Evolutionary conservation across 2,113 vertebrate species (phyloP).

Genomic region (Oncorhynchus kisutch): DNA sequence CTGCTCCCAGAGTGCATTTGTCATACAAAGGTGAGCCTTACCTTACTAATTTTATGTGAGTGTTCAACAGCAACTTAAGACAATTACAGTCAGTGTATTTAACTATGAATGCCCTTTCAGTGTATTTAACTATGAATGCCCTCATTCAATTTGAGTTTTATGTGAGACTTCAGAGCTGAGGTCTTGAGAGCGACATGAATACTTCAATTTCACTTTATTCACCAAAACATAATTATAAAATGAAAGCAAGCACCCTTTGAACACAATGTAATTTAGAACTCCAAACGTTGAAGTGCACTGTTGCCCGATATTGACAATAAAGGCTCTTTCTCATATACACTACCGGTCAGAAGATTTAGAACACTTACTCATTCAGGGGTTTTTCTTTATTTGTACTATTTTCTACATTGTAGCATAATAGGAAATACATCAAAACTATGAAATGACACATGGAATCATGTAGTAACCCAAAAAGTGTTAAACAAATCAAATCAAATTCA

Average conservation of each 20-base stretch:
- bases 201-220: not conserved
- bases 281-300: not conserved
- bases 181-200: not conserved
- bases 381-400: too few species aligned
- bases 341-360: too few species aligned
- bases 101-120: not conserved
- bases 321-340: too few species aligned
- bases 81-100: not conserved
- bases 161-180: not conserved
- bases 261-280: too few species aligned
- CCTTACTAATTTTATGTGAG: not conserved
- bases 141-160: not conserved
- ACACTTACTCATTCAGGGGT: too few species aligned
- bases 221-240: not conserved
- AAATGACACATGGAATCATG: too few species aligned
- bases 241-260: too few species aligned
- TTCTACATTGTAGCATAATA: too few species aligned
- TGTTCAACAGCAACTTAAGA: not conserved
- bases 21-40: constrained; percentile 58
- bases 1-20: constrained; percentile 57
- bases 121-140: not conserved
- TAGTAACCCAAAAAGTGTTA: too few species aligned
- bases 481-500: too few species aligned
- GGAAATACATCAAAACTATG: too few species aligned
- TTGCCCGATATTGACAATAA: not conserved